Base-by-base conservation (phyloP, 2,113 vertebrate species). In the Engystomops pustulosus region DNA sequence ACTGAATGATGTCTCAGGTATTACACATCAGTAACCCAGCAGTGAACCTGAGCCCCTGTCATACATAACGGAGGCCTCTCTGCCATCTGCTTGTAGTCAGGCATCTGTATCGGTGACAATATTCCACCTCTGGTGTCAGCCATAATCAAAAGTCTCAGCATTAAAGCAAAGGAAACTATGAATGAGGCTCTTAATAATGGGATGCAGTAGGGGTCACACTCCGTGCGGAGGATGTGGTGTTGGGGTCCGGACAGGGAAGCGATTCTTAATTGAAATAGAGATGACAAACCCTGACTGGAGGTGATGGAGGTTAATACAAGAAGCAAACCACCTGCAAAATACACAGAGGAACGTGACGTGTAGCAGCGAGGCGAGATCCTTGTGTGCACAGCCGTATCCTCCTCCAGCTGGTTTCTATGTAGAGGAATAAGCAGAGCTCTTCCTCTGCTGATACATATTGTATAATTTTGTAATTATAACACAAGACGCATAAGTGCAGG, bases 261-360 rank as follows among this genome's bases (percentile, higher is more conserved):
- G 70, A 6, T 74, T 49, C 25, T 12, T 47, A 49, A 74, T 30
- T 49, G 44, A 49, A 74, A 49, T 17, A 30, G 44, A 44, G 17
- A 47, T 74, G 70, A 14, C 18, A 7, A 17, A 74, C n/a, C n/a
- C n/a, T 74, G 70, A 27, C 69, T 17, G 10, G 44, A 74, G 44
- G 70, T 74, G 23, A 74, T 25, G 44, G 70, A 15, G 70, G 70
- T 74, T 74, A 74, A 74, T 74, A 15, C 25, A 49, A 49, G 70
- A 41, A 74, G 45, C 41, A 71, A 70, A 70, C 38, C 23, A 11
- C 69, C 38, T 44, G 41, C 70, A 49, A 74, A 47, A 74, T 30
- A 14, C 70, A 30, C 44, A 45, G 27, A 12, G 70, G 41, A 9
- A 30, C 49, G 70, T 23, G 20, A 4, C 38, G 38, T 4, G 38